Percentiles rank a stretch among this genome's conserved stretches.
phyloP scores from a whole-genome alignment of 2,113 vertebrate species.

The Ginglymostoma cirratum region DNA sequence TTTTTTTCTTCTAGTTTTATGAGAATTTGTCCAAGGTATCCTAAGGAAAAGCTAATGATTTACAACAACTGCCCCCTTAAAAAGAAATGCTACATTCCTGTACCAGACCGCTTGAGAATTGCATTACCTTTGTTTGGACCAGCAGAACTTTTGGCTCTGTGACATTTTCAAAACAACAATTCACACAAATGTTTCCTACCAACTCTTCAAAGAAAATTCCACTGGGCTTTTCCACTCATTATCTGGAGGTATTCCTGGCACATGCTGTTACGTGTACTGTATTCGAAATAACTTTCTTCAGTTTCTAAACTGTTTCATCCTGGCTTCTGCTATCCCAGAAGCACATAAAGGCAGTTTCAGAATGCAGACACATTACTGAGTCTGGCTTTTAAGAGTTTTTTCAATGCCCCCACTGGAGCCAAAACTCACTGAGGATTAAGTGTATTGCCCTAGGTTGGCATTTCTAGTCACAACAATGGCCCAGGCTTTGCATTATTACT shows the following conservation, averaged over 20 bases:
- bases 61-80: background rate
- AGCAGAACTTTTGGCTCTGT: background rate
- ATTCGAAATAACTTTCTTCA: background rate
- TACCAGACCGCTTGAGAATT: background rate
- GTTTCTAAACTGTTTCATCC: conserved; percentile 24
- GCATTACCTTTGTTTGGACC: background rate
- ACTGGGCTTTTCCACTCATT: background rate
- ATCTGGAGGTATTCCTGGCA: conserved; percentile 1
- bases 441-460: conserved; percentile 18
- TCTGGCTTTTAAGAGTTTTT: conserved; percentile 26
- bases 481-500: background rate
- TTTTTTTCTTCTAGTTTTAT: background rate
- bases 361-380: conserved; percentile 4
- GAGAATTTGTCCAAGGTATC: background rate
- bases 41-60: background rate
- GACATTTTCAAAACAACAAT: conserved; percentile 16
- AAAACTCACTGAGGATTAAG: conserved; percentile 4
- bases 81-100: background rate
- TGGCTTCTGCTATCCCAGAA: background rate
- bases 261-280: background rate
- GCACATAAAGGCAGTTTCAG: background rate
- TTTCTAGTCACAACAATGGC: conserved; percentile 8
- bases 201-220: conserved; percentile 19
- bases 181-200: background rate
- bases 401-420: conserved; percentile 8